Base-by-base conservation (phyloP, 1,140 invertebrate species). In the Globodera ellingtonae region DNA sequence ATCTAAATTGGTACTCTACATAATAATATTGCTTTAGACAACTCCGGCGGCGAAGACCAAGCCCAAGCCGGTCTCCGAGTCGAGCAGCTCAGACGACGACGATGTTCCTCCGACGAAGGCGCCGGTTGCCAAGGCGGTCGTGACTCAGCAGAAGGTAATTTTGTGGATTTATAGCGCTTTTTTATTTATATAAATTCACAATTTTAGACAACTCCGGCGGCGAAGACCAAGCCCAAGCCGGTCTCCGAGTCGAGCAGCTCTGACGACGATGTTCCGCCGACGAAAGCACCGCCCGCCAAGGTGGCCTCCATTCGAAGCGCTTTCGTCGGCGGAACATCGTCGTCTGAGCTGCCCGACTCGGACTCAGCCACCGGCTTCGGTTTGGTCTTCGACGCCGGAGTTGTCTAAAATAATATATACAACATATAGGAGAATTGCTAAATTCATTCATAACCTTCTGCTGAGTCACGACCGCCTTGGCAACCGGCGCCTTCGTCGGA, bases 51-150 rank as follows among this genome's bases (percentile, higher is more conserved):
- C 8, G 21, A 44, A 21, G 46, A 7, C 52, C 44, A 47, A 35
- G 5, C 15, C 72, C 6, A 18, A 35, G 48, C 35, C n/a, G 13
- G 47, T n/a, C 6, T 7, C 73, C 21, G 15, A 35, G 7, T 44
- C 48, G 18, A n/a, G 65, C 7, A 75, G 48, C 21, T 75, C 73
- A 35, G 72, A 72, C 56, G 71, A 72, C 50, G 70, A 72, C 13
- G 72, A 72, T 10, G 72, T 72, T 9, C 72, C n/a, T 0, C 7
- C 56, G 6, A 35, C 18, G 21, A 72, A 72, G 1, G 62, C 52
- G 7, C 72, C 10, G 9, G 7, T 4, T 10, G 35, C 10, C 6
- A 74, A 74, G 18, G 44, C 13, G 3, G 1, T 48, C 4, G 35
- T 35, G 35, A 35, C 35, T 35, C 35, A 35, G 35, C 21, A 24